These are phyloP conservation scores for Rutilus rutilus DNA, from an alignment of 2,113 vertebrate species.

Conservation along the genomic window DNA sequence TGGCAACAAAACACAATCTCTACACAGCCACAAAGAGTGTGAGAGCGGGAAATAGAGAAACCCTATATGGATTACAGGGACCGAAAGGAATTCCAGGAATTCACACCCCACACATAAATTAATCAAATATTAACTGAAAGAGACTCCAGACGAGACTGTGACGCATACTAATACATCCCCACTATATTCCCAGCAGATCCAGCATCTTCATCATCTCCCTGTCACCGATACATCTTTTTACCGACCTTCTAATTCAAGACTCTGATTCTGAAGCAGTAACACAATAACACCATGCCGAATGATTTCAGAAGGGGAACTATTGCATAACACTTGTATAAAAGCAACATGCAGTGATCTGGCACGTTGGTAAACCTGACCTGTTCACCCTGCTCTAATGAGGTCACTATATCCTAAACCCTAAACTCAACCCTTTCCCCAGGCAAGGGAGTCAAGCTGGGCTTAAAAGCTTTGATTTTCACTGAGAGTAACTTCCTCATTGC, in stretches of 20 bases:
- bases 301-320: background rate
- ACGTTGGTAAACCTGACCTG: background rate
- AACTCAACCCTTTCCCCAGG: conserved; percentile 27
- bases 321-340: background rate
- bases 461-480: background rate
- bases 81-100: conserved; percentile 47
- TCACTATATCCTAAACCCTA: conserved; percentile 13
- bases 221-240: background rate
- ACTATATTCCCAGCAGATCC: conserved; percentile 1
- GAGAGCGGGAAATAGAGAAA: conserved; percentile 33
- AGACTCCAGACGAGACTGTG: background rate
- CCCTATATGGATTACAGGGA: conserved; percentile 43
- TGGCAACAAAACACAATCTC: background rate
- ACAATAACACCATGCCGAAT: background rate
- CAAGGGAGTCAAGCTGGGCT: background rate
- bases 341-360: background rate
- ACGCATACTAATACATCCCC: background rate
- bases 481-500: background rate
- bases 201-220: background rate
- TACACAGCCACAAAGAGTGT: conserved; percentile 7
- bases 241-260: background rate
- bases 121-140: conserved; percentile 49
- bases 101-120: conserved; percentile 9
- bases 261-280: background rate
- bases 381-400: background rate